Evolutionary conservation across 2,113 vertebrate genomes (phyloP), one percentile per base, ranked within the genome.

Genomic region (Sciurus niger): DNA sequence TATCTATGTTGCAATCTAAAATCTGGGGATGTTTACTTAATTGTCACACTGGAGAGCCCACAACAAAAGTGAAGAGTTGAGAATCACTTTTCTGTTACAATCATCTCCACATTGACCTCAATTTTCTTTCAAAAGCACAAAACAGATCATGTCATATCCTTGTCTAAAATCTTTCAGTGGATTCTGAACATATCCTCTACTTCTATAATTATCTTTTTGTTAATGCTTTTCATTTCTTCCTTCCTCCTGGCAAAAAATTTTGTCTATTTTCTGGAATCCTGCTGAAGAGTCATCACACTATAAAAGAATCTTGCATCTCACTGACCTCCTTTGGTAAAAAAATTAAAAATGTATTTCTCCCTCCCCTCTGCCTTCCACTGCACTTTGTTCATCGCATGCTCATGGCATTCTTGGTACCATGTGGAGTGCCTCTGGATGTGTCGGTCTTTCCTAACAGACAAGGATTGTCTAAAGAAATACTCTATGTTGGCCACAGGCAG

Each of bases 121-220:
- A 43, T 65, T 76, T 96, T 93, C 82, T 87, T 55, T 63, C 34
- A 60, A 55, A 93, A 74, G 87, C 60, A 48, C 63, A 72, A 37
- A 55, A 7, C 8, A 72, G 40, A 82, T 37, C 10, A 51, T 48
- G 37, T 43, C 51, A 43, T 28, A 51, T 51, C 28, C 32, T 32
- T 65, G 30, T 72, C 28, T 46, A 82, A 79, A 90, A 48, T 58
- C 37, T 74, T 86, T 77, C 65, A 72, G 34, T 30, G 70, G 67
- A 60, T 87, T 95, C 77, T 55, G 30, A 90, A 88, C 11, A 46
- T 8, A 90, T 30, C 63, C 72, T 22, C 16, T 60, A 58, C 51
- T 83, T 90, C 18, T 20, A 78, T 1, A 70, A 18, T 67, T 43
- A 46, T 16, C 55, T 73, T 67, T 68, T 65, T 68, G 22, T 37